Evolutionary conservation across 2,888 invertebrate genomes (phyloP), one percentile per base, ranked within the genome.

Genomic region (Oxystoma pomonae): DNA sequence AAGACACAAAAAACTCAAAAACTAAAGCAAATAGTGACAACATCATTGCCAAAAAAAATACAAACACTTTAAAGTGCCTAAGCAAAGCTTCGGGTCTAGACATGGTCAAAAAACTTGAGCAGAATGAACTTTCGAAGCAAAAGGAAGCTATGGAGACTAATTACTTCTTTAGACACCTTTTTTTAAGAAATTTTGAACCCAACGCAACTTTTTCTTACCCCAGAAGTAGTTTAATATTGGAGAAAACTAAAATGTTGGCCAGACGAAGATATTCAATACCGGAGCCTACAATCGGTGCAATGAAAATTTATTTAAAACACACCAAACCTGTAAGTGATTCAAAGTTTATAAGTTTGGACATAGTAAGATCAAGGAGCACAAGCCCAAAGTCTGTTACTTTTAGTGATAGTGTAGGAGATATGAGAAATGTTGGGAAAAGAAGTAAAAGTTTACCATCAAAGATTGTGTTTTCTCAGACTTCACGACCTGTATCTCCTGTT

Each of bases 241-340:
- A 91, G 74, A 88, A 87, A 75, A 87, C 90, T 0, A 85, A 84
- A 75, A 85, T 87, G 73, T 88, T 91, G 74, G 87, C 89, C 69
- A 71, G 71, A 63, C 68, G 72, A 55, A 67, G 69, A 59, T 65
- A 72, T 1, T 72, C 73, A 0, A 67, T 71, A 9, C 66, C 70
- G 3, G 86, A 88, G 64, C 87, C 87, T 61, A 84, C 86, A 7
- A 76, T 84, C 20, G 78, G 83, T 53, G 81, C 84, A 2, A 74
- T 88, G 67, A 87, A 86, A 73, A 82, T 87, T 35, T 91, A 90
- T 74, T 81, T 90, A 52, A 83, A 85, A 55, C 84, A 88, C 70
- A 87, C 88, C 67, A 87, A 86, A 73, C 89, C 91, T 2, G 90
- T 91, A 0, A 85, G 87, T 1, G 85, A 88, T 69, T 91, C 90